These are phyloP conservation scores for Orthonychiurus folsomi DNA, from an alignment of 2,888 invertebrate species.

Conservation along the genomic window DNA sequence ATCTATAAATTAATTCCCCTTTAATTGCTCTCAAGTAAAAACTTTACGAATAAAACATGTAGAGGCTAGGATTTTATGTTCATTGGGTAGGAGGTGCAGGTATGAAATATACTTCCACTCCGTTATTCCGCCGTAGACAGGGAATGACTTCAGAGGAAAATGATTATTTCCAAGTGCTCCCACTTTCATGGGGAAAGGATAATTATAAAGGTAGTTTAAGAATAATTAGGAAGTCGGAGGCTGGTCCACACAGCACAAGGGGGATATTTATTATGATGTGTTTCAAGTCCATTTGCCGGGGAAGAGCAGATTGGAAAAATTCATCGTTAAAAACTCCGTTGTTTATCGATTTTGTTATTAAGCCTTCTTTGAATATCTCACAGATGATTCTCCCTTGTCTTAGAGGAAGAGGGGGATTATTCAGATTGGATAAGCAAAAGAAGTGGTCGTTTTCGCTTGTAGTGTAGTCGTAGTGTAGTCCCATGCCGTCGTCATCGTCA, in stretches of 20 bases:
- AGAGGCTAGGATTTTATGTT: background rate
- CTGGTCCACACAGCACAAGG: background rate
- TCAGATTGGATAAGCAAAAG: slow-evolving; percentile 1
- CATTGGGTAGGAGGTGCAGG: background rate
- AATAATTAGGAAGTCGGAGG: slow-evolving; percentile 22
- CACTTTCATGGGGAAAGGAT: slow-evolving; percentile 20
- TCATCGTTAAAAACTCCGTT: background rate
- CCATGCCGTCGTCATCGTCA: background rate
- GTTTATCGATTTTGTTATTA: slow-evolving; percentile 11
- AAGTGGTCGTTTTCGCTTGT: slow-evolving; percentile 1
- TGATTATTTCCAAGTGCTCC: slow-evolving; percentile 27
- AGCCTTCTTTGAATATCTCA: background rate
- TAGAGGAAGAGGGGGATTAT: background rate
- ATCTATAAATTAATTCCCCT: slow-evolving; percentile 1
- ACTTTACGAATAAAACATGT: background rate
- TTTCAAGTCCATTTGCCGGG: slow-evolving; percentile 10
- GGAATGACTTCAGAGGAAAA: slow-evolving; percentile 13
- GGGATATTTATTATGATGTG: slow-evolving; percentile 13
- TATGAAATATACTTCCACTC: background rate
- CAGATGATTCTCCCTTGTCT: background rate
- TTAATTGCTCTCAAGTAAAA: background rate
- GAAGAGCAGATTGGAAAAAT: background rate
- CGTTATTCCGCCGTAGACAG: background rate
- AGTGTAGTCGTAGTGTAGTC: too few relatives aligned
- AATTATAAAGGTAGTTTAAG: slow-evolving; percentile 32